Conservation (phyloP, 2,888 invertebrate genomes). For the Bhutanitis thaidina region DNA sequence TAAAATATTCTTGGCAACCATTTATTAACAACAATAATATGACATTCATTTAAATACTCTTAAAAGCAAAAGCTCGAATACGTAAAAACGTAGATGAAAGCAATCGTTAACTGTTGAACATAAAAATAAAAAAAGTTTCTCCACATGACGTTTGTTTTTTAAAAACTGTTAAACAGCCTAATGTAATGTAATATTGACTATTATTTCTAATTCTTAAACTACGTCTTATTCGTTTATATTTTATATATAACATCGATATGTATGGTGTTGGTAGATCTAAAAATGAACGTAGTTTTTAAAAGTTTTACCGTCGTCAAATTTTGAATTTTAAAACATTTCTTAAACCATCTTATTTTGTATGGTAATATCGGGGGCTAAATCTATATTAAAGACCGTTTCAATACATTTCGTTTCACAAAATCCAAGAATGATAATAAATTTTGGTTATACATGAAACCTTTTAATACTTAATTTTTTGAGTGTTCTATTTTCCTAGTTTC, state of each 20-base stretch:
- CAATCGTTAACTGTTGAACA: slow-evolving; percentile 13
- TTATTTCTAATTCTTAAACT: slow-evolving; percentile 50
- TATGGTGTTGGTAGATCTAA: slow-evolving; percentile 72
- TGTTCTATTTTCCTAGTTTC: slow-evolving; percentile 51
- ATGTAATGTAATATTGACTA: slow-evolving; percentile 68
- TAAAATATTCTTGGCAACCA: slow-evolving; percentile 38
- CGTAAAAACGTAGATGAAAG: slow-evolving; percentile 25
- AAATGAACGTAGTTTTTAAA: slow-evolving; percentile 49
- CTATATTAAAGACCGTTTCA: slow-evolving; percentile 40
- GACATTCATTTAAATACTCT: slow-evolving; percentile 43
- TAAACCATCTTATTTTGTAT: slow-evolving; percentile 25
- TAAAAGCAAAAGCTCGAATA: slow-evolving; percentile 54
- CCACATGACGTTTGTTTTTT: slow-evolving; percentile 21
- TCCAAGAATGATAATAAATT: slow-evolving; percentile 53
- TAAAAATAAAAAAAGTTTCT: slow-evolving; percentile 16
- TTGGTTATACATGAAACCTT: slow-evolving; percentile 60
- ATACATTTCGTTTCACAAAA: slow-evolving; percentile 51
- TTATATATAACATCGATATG: slow-evolving; percentile 78
- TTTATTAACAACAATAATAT: slow-evolving; percentile 47
- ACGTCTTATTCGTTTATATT: slow-evolving; percentile 49
- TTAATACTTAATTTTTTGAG: slow-evolving; percentile 36
- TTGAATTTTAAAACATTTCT: slow-evolving; percentile 37
- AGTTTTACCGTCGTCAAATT: slow-evolving; percentile 29
- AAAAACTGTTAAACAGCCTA: slow-evolving; percentile 73
- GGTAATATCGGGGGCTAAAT: slow-evolving; percentile 43